A percentile compares a stretch with the other conserved stretches of the same genome.
Conservation (phyloP, 2,888 invertebrate species). For the Pollenia amentaria region DNA sequence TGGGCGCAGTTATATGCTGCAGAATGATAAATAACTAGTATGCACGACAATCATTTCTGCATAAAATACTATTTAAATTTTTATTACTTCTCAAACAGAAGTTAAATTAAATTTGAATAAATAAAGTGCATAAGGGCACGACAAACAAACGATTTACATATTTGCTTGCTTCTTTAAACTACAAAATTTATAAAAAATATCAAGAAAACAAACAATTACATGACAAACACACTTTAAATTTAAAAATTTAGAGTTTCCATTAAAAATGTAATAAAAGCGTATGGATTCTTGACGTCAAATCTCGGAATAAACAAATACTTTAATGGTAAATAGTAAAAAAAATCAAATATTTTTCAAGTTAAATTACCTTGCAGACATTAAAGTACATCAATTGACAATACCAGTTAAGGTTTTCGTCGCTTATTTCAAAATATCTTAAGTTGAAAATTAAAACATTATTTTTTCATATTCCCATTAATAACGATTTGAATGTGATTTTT, state of each 20-base stretch:
- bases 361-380: neutral
- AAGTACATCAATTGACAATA: slow-evolving; percentile 27
- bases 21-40: too few relatives aligned
- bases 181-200: neutral
- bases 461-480: slow-evolving; percentile 12
- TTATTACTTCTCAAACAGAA: too few relatives aligned
- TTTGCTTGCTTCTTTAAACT: too few relatives aligned
- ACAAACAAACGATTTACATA: too few relatives aligned
- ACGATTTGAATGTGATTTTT: slow-evolving; percentile 48
- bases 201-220: neutral
- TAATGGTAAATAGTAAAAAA: slow-evolving; percentile 13
- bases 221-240: neutral
- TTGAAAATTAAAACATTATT: slow-evolving; percentile 41
- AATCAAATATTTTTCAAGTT: slow-evolving; percentile 18
- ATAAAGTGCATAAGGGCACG: too few relatives aligned
- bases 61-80: too few relatives aligned
- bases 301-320: neutral
- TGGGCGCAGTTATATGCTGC: too few relatives aligned
- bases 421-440: slow-evolving; percentile 24
- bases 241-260: neutral
- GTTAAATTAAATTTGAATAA: too few relatives aligned
- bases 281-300: neutral
- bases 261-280: neutral
- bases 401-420: slow-evolving; percentile 3
- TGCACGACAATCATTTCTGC: too few relatives aligned